Evolutionary conservation across 2,113 vertebrate species (phyloP).

Genomic region (Peucedramus taeniatus): DNA sequence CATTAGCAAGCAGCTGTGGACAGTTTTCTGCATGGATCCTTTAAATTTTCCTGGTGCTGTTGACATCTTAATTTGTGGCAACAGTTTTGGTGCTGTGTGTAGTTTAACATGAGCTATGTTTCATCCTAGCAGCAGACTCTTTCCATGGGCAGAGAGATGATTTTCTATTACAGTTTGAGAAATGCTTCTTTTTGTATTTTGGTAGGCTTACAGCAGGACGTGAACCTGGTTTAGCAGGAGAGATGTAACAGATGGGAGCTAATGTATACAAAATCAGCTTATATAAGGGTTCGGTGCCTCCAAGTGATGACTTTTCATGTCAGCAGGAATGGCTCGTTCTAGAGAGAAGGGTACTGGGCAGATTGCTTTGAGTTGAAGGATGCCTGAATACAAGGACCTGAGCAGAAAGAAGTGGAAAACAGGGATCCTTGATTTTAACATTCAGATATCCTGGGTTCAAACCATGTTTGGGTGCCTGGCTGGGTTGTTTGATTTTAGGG

Average conservation of each 20-base stretch:
- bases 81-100: not conserved
- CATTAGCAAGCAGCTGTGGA: not conserved
- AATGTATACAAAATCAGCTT: not conserved
- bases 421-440: not conserved
- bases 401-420: not conserved
- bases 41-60: not conserved
- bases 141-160: not conserved
- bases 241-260: not conserved
- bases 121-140: not conserved
- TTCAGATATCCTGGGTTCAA: not conserved
- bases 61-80: not conserved
- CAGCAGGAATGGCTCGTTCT: not conserved
- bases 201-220: not conserved
- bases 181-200: not conserved
- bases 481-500: not conserved
- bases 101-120: accelerated
- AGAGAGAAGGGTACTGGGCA: not conserved
- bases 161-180: not conserved
- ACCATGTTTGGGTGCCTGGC: not conserved
- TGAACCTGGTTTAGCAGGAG: not conserved
- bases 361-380: not conserved
- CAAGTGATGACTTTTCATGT: not conserved
- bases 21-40: not conserved
- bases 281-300: not conserved
- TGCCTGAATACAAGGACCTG: not conserved